Percentiles rank a stretch among this genome's conserved stretches.
phyloP scores from a whole-genome alignment of 2,113 vertebrate genomes.

The Emberiza fucata region DNA sequence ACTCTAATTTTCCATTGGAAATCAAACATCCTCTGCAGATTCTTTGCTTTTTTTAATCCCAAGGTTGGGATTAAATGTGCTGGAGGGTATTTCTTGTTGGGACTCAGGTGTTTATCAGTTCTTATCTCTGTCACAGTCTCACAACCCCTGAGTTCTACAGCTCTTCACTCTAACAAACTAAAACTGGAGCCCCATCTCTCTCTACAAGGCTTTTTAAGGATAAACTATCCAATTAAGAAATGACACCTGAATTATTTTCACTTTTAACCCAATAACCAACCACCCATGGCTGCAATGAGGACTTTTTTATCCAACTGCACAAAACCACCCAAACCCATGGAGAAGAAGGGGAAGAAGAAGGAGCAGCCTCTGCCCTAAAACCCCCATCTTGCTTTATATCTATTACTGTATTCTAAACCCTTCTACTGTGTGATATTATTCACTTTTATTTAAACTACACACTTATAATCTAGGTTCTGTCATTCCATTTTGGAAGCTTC shows the following conservation, averaged over 20 bases:
- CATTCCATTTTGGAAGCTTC: background rate
- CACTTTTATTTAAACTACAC: background rate
- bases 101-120: background rate
- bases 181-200: background rate
- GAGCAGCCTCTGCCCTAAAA: background rate
- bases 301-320: background rate
- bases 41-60: background rate
- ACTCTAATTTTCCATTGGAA: background rate
- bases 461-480: background rate
- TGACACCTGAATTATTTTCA: background rate
- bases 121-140: background rate
- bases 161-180: background rate
- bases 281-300: too few relatives aligned
- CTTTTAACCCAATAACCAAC: background rate
- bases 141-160: background rate
- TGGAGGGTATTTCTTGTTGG: background rate
- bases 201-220: background rate
- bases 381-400: background rate
- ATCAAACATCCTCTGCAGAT: background rate
- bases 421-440: background rate
- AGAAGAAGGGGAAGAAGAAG: background rate
- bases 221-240: background rate
- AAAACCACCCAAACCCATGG: background rate
- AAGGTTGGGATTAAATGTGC: background rate
- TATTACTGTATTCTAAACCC: background rate